Conservation (phyloP, 2,888 invertebrate genomes). For the Meiosimyza decipiens region DNA sequence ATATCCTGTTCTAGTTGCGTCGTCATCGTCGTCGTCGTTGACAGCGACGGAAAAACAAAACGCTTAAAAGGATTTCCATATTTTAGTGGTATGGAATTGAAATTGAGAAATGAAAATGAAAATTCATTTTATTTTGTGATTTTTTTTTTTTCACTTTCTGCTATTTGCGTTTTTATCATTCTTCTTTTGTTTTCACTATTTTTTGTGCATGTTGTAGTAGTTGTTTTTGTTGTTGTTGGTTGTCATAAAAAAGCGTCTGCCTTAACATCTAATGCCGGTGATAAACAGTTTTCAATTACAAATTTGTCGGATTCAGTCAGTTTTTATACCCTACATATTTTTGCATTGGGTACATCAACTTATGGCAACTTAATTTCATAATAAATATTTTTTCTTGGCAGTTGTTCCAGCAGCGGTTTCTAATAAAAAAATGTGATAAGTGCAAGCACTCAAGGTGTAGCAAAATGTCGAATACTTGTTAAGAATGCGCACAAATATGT, state of each 20-base stretch:
- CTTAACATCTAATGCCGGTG: background rate
- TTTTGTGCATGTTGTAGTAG: background rate
- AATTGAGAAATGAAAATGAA: background rate
- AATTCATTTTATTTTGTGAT: background rate
- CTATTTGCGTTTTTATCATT: background rate
- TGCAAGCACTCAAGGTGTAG: no score
- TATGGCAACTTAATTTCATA: no score
- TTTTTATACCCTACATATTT: no score
- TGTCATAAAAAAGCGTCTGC: background rate
- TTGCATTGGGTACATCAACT: no score
- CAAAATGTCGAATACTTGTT: no score
- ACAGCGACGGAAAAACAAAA: constrained; percentile 11
- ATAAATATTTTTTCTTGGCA: no score
- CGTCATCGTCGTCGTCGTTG: background rate
- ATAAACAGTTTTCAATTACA: constrained; percentile 11
- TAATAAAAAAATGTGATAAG: no score
- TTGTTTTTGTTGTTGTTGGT: no score
- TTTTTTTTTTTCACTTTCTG: background rate
- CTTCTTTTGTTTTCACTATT: constrained; percentile 5
- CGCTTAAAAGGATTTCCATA: constrained; percentile 15
- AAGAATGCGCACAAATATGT: no score
- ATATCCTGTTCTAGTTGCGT: constrained; percentile 14
- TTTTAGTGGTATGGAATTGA: background rate
- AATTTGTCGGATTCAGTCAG: constrained; percentile 4
- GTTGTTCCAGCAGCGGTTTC: no score